Evolutionary conservation across 2,797 vertebrate genomes (phyloP), one percentile per base, ranked within the genome.

Genomic region (Microcaecilia unicolor): DNA sequence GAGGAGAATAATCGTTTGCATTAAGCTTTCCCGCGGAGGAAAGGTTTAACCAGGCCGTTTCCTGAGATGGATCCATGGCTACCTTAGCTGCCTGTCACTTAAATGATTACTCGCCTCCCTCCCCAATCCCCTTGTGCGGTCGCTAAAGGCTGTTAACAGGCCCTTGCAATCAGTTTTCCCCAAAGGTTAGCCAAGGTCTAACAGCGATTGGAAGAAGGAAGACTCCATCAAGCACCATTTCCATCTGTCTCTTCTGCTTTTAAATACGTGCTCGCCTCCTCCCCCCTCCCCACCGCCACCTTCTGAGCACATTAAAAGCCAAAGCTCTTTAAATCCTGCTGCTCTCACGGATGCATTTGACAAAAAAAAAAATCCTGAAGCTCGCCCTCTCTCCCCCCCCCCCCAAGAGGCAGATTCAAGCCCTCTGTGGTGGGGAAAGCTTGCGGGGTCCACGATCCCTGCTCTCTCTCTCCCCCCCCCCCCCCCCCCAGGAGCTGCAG

Each of bases 141-240:
- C 57, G 19, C 60, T 4, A 32, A 39, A 22, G 61, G 42, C 58
- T 55, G 48, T 41, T 48, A 50, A 41, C 55, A 39, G 62, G 58
- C 74, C 49, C 61, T 70, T 30, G 67, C 58, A 27, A 58, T 56
- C 68, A 61, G 70, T 67, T 66, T 70, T 35, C n/a, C 37, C 49
- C 6, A 71, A 63, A 72, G 74, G 72, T 74, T 70, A 73, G 67
- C 56, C 74, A 57, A 76, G 71, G 68, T 70, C 63, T 47, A 52
- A 41, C 27, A 25, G 25, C 41, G 52, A 47, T 58, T 36, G 52
- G 67, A 64, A 18, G 8, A 13, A 34, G n/a, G n/a, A n/a, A n/a
- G n/a, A n/a, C n/a, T n/a, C n/a, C n/a, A n/a, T n/a, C n/a, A n/a
- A n/a, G n/a, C n/a, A n/a, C n/a, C n/a, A n/a, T n/a, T n/a, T n/a